phyloP scores from a whole-genome alignment of 2,113 vertebrate genomes.

The Anarhynchus alexandrinus region DNA sequence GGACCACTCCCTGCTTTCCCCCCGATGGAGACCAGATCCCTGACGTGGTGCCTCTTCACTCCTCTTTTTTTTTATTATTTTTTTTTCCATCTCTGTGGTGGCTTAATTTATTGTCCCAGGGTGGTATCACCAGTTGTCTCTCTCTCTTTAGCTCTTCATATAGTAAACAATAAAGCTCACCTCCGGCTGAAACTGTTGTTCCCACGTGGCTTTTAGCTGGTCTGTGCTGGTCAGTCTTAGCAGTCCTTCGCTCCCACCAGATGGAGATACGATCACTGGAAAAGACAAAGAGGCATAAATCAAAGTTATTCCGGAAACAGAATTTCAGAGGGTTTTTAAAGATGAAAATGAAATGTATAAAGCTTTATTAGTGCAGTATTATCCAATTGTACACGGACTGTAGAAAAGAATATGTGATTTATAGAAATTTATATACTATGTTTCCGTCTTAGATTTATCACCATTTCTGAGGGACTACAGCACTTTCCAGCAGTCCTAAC shows the following conservation, averaged over 20 bases:
- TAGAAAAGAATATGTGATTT: neutral
- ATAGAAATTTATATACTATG: neutral
- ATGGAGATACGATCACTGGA: conserved; percentile 9
- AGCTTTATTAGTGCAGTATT: neutral
- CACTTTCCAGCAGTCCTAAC: neutral
- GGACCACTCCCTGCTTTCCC: neutral
- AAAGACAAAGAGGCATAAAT: neutral
- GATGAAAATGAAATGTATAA: neutral
- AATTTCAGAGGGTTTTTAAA: neutral
- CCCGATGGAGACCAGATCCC: neutral
- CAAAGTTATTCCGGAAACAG: neutral
- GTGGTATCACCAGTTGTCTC: neutral
- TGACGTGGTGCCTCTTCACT: neutral
- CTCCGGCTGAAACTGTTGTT: neutral
- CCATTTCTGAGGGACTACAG: neutral
- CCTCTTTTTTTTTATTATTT: neutral
- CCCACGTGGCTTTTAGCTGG: neutral
- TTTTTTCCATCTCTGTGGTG: neutral
- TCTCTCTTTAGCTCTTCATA: neutral
- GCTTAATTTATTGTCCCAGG: neutral
- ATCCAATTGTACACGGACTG: neutral
- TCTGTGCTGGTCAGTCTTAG: neutral
- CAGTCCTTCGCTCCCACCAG: neutral
- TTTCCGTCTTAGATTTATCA: neutral
- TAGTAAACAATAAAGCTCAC: neutral